A percentile compares a stretch with the other conserved stretches of the same genome.
These are phyloP conservation scores for Ctenodactylus gundi DNA, from an alignment of 2,113 vertebrate genomes.

Conservation along the genomic window DNA sequence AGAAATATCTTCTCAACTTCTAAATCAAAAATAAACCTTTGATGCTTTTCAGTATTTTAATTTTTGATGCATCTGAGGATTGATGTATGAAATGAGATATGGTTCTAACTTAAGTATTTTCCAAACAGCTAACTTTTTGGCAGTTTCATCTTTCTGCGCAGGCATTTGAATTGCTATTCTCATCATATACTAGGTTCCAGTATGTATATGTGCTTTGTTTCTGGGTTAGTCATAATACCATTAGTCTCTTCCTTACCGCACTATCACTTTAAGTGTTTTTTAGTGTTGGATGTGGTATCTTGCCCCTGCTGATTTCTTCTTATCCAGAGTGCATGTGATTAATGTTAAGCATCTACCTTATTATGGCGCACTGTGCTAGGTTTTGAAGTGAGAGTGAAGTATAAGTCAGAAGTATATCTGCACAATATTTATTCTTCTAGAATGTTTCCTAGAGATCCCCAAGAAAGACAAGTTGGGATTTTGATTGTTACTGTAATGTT, in stretches of 20 bases:
- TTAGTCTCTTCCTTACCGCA: conserved; percentile 2
- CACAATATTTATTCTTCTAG: not conserved
- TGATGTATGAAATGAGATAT: not conserved
- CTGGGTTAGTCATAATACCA: not conserved
- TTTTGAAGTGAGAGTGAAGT: conserved; percentile 1
- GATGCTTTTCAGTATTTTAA: not conserved
- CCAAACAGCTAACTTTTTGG: not conserved
- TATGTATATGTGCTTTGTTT: not conserved
- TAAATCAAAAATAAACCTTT: not conserved
- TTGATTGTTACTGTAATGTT: not conserved
- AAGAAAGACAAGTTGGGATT: not conserved
- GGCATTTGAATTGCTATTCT: not conserved
- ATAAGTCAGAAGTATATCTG: not conserved
- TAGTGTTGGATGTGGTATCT: not conserved
- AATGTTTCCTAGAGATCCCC: not conserved
- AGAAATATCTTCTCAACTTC: not conserved
- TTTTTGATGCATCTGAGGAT: not conserved
- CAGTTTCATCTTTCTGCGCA: not conserved
- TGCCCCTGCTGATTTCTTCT: not conserved
- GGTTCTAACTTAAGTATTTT: conserved; percentile 22
- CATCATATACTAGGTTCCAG: not conserved
- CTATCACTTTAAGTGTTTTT: not conserved
- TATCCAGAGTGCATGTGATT: not conserved
- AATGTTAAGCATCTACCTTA: not conserved
- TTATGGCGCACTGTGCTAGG: not conserved